Conservation (phyloP, 1,140 invertebrate genomes). For the Subanguina moxae region DNA sequence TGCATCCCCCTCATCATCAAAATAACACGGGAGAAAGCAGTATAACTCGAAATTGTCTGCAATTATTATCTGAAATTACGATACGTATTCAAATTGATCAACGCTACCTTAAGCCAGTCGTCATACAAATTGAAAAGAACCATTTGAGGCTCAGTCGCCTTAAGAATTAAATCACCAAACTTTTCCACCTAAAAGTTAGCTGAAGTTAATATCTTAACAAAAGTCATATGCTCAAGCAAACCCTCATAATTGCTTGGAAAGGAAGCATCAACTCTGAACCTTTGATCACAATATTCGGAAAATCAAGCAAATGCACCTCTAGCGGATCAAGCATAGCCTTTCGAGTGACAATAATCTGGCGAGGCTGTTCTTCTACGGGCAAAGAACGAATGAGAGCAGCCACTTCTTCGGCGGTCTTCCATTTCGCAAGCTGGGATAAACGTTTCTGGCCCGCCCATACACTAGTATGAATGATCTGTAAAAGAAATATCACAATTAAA, state of each 20-base stretch:
- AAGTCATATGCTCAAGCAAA: constrained; percentile 65
- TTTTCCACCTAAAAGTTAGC: constrained; percentile 74
- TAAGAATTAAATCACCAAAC: constrained; percentile 96
- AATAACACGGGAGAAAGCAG: constrained; percentile 92
- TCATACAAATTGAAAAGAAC: constrained; percentile 98
- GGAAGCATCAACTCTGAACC: constrained; percentile 95
- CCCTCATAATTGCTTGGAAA: constrained; percentile 89
- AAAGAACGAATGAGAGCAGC: constrained; percentile 95
- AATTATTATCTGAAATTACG: constrained; percentile 28
- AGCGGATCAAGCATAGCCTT: constrained; percentile 99
- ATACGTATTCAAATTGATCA: constrained; percentile 15
- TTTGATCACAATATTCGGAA: constrained; percentile 99
- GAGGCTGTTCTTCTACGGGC: constrained; percentile 98
- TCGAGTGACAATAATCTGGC: constrained; percentile 98
- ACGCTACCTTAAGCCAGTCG: constrained; percentile 84
- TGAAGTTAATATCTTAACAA: no score
- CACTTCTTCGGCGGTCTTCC: constrained; percentile 99
- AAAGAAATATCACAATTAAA: no score
- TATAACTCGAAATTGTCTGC: constrained; percentile 54
- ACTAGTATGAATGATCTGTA: constrained; percentile 97
- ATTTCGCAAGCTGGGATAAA: constrained; percentile 82
- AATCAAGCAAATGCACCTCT: constrained; percentile 96
- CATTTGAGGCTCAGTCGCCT: constrained; percentile 99
- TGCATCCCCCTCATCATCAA: constrained; percentile 91
- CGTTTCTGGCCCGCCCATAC: constrained; percentile 90